Conservation (phyloP, 1,140 invertebrate genomes). For the Saccostrea cuccullata region DNA sequence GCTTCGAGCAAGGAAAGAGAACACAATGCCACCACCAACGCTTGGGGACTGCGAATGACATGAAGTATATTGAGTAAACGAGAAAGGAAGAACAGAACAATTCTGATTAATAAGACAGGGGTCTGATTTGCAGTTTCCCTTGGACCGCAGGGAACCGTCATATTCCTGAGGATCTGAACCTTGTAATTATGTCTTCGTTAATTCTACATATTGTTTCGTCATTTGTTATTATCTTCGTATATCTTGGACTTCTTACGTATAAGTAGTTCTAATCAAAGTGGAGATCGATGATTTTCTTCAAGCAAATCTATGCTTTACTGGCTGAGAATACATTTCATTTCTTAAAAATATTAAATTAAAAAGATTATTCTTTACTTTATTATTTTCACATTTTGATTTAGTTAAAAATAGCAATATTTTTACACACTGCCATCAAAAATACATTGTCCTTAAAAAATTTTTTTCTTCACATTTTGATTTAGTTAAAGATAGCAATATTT, state of each 20-base stretch:
- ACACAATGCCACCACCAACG: neutral
- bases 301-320: neutral
- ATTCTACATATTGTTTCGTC: neutral
- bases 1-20: neutral
- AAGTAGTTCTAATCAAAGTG: neutral
- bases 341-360: no score
- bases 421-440: no score
- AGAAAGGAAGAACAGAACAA: neutral
- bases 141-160: neutral
- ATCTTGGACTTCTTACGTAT: neutral
- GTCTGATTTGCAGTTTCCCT: conserved; percentile 15
- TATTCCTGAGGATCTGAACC: neutral
- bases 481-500: no score
- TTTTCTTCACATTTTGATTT: no score
- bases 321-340: no score
- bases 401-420: no score
- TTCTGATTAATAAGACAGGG: conserved; percentile 11
- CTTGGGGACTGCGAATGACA: conserved; percentile 5
- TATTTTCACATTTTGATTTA: no score
- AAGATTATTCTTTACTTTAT: no score
- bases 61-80: conserved; percentile 22
- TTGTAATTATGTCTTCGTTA: neutral
- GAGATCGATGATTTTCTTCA: neutral
- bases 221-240: neutral
- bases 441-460: no score